phyloP scores from a whole-genome alignment of 2,888 invertebrate species.

The Synanthedon andrenaeformis region DNA sequence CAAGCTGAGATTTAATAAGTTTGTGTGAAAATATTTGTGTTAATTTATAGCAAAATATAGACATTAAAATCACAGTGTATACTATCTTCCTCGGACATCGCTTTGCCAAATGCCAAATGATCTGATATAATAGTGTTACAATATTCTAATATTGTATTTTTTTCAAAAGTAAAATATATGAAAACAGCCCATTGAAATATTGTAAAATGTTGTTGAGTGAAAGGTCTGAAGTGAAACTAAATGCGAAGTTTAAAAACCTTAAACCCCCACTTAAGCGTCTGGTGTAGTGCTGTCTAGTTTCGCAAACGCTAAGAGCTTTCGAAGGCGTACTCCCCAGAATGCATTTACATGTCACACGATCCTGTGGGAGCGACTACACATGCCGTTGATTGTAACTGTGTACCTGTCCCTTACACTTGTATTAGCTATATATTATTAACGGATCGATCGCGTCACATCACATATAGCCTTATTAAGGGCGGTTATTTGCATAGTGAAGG shows the following conservation, averaged over 20 bases:
- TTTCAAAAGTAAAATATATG: too few species aligned
- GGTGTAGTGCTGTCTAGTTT: neutral
- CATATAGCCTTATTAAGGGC: constrained; percentile 28
- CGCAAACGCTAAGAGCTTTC: constrained; percentile 44
- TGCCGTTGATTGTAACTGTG: constrained; percentile 47
- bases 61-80: too few species aligned
- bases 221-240: neutral
- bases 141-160: too few species aligned
- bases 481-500: constrained; percentile 31
- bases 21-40: too few species aligned
- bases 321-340: constrained; percentile 51
- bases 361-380: constrained; percentile 54
- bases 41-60: too few species aligned
- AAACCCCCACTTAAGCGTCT: neutral
- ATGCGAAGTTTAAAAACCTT: neutral
- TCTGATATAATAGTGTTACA: too few species aligned
- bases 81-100: too few species aligned
- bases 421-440: constrained; percentile 22
- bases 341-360: constrained; percentile 61
- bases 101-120: too few species aligned
- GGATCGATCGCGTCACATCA: constrained; percentile 20
- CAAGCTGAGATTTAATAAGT: too few species aligned
- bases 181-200: too few species aligned
- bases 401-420: constrained; percentile 28
- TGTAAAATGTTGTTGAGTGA: too few species aligned